A percentile compares a stretch with the other conserved stretches of the same genome.
These are phyloP conservation scores for Trichosurus vulpecula DNA, from an alignment of 2,797 vertebrate species.

Conservation along the genomic window DNA sequence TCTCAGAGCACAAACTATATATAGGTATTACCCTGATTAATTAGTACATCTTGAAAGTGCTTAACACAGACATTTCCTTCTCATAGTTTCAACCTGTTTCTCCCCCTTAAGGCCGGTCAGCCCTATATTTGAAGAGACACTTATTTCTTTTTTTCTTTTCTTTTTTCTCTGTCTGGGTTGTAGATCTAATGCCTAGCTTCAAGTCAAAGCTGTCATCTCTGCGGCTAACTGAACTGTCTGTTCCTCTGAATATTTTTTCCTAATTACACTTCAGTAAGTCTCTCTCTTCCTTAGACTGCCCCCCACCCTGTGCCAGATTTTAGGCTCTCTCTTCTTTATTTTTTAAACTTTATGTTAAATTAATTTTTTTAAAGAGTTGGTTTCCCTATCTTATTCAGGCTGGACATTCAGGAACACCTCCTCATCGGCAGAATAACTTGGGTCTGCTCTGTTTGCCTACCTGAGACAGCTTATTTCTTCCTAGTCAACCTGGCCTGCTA, in stretches of 20 bases:
- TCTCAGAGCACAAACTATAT: background rate
- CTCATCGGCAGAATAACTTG: background rate
- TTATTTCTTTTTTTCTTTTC: background rate
- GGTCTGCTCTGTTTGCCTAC: background rate
- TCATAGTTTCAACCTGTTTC: background rate
- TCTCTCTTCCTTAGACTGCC: background rate
- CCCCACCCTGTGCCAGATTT: background rate
- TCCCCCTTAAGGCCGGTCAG: background rate
- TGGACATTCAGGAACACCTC: background rate
- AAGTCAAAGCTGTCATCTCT: background rate
- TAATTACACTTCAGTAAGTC: background rate
- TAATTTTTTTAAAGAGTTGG: background rate
- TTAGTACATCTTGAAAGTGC: background rate
- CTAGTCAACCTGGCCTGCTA: background rate
- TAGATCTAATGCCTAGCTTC: background rate
- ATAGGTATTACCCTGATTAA: background rate
- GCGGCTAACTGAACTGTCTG: background rate
- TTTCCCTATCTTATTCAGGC: background rate
- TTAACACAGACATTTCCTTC: background rate
- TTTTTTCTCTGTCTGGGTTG: background rate
- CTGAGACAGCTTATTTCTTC: background rate
- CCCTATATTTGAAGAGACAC: slow-evolving; percentile 4
- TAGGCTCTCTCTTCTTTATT: background rate
- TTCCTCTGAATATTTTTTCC: background rate
- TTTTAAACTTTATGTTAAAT: background rate